Conservation (phyloP, 2,113 vertebrate species). For the Cephalopholis sonnerati region DNA sequence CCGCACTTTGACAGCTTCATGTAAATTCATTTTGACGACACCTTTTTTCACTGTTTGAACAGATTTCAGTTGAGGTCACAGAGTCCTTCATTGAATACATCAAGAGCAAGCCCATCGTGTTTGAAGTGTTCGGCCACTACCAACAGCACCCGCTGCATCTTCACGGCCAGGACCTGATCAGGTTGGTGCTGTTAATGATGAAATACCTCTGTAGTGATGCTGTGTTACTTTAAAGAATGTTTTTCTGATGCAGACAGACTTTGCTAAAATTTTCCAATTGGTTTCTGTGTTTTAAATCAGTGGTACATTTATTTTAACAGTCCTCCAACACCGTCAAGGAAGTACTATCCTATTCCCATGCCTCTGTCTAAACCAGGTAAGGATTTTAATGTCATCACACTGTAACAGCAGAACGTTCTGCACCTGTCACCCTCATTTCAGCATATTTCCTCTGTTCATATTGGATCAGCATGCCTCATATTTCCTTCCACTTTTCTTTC, state of each 20-base stretch:
- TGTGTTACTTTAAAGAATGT: neutral
- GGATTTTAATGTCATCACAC: constrained; percentile 33
- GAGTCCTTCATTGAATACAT: constrained; percentile 98
- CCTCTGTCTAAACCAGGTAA: constrained; percentile 97
- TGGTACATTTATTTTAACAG: constrained; percentile 75
- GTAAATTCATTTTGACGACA: neutral
- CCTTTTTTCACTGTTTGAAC: constrained; percentile 9
- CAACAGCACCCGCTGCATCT: constrained; percentile 94
- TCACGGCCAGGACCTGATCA: constrained; percentile 92
- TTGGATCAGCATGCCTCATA: constrained; percentile 77
- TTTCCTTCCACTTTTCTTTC: constrained; percentile 70
- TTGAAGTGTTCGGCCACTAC: constrained; percentile 98
- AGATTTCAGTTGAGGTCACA: constrained; percentile 97
- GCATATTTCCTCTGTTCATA: constrained; percentile 6
- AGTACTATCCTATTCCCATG: constrained; percentile 97
- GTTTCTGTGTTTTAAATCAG: constrained; percentile 4
- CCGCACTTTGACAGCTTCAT: neutral
- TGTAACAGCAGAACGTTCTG: neutral
- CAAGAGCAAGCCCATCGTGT: constrained; percentile 96
- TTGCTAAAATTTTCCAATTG: neutral
- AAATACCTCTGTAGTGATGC: neutral
- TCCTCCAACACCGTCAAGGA: constrained; percentile 90
- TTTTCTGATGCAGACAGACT: neutral
- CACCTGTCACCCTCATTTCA: constrained; percentile 29
- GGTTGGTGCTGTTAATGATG: constrained; percentile 78